These are phyloP conservation scores for Hybognathus amarus DNA, from an alignment of 2,797 vertebrate genomes.

Conservation along the genomic window DNA sequence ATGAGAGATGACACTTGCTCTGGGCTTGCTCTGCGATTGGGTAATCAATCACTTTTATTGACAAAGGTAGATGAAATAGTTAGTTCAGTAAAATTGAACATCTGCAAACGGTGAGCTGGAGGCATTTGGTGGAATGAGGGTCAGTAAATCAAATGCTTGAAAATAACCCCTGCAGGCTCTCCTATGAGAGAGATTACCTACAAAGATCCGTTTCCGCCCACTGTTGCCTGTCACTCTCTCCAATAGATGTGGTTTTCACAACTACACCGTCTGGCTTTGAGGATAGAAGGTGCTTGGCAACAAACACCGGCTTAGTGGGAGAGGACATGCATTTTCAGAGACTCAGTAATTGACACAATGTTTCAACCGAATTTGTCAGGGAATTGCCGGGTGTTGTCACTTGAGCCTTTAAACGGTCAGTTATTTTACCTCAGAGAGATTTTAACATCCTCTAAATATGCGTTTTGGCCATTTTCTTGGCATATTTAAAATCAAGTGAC, in stretches of 20 bases:
- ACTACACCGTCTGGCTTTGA: slow-evolving; percentile 16
- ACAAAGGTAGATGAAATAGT: slow-evolving; percentile 55
- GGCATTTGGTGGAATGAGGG: slow-evolving; percentile 46
- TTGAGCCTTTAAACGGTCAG: background rate
- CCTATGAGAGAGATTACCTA: slow-evolving; percentile 49
- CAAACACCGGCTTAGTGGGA: slow-evolving; percentile 30
- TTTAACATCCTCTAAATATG: background rate
- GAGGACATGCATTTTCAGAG: slow-evolving; percentile 37
- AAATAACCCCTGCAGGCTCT: slow-evolving; percentile 50
- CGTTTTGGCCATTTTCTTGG: background rate
- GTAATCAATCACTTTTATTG: slow-evolving; percentile 61
- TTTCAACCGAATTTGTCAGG: slow-evolving; percentile 39
- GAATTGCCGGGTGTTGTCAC: background rate
- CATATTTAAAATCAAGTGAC: background rate
- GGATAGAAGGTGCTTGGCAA: slow-evolving; percentile 18
- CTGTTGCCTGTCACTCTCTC: slow-evolving; percentile 34
- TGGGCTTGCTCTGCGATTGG: slow-evolving; percentile 47
- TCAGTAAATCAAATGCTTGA: slow-evolving; percentile 60
- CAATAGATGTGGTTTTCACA: slow-evolving; percentile 25
- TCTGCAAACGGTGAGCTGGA: slow-evolving; percentile 32
- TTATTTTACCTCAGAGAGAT: background rate
- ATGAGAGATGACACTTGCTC: slow-evolving; percentile 57
- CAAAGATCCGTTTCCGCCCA: slow-evolving; percentile 51
- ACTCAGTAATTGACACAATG: slow-evolving; percentile 46
- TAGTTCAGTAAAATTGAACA: slow-evolving; percentile 53